phyloP scores from a whole-genome alignment of 2,113 vertebrate genomes.

The Rhipidura dahli region DNA sequence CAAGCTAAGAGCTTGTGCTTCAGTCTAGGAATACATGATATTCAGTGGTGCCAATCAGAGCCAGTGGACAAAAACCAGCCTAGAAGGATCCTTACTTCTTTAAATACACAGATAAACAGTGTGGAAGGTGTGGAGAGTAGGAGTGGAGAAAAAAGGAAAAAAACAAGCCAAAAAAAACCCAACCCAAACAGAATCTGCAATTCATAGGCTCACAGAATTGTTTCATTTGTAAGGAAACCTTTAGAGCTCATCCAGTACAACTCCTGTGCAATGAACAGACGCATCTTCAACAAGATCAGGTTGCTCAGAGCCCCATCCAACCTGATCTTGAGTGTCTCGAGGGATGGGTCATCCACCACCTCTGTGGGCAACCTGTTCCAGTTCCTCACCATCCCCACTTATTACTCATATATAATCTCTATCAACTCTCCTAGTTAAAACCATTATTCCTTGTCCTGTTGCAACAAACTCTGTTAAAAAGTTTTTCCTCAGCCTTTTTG shows the following conservation, averaged over 20 bases:
- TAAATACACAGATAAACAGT: not conserved
- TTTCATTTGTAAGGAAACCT: not conserved
- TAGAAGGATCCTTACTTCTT: not conserved
- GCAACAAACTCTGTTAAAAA: not conserved
- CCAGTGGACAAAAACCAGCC: not conserved
- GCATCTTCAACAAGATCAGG: not conserved
- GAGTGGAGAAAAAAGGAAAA: accelerated
- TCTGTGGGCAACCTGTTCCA: not conserved
- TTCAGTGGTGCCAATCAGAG: not conserved
- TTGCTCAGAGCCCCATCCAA: not conserved
- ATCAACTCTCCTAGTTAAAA: not conserved
- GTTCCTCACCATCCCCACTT: not conserved
- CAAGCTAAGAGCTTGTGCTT: not conserved
- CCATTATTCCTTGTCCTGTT: not conserved
- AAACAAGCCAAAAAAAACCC: accelerated
- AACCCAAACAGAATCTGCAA: not conserved
- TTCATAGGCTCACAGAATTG: not conserved
- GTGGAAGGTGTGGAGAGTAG: not conserved
- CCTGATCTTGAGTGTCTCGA: not conserved
- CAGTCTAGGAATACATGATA: not conserved
- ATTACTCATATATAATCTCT: not conserved
- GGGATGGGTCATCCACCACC: not conserved
- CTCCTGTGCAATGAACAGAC: not conserved
- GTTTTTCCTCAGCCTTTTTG: not conserved
- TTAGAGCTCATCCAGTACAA: not conserved